Base-by-base conservation (phyloP, 2,888 invertebrate genomes). In the Ormyrus labotus region DNA sequence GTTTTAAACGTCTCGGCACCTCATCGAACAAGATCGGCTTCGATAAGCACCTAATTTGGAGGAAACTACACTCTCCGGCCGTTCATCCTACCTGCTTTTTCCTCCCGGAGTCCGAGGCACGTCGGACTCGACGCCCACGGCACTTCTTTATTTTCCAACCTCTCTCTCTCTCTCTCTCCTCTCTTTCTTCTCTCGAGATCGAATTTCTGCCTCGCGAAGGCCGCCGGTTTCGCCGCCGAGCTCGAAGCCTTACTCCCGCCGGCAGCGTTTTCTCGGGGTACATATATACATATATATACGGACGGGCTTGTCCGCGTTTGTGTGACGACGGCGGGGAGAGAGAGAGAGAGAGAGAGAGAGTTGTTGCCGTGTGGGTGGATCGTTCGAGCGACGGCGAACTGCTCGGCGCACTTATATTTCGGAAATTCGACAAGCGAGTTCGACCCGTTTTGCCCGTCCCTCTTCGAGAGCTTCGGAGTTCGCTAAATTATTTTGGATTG, bases 161-260 rank as follows among this genome's bases (percentile, higher is more conserved):
- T 19, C 68, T 11, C 68, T 9, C 11, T 10, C 58, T 47, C 47
- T 63, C 69, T 67, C 65, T 77, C 74, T 75, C 68, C 61, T 71
- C 57, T 67, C 34, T 5, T 74, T 34, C 13, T 64, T 64, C 67
- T 13, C 74, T 74, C 68, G 48, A 51, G 55, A 61, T 53, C 64
- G 47, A 63, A 63, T 64, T 71, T 58, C 58, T 45, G 13, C 55
- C 34, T 53, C 34, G 67, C 19, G 72, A 34, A 47, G 65, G 58
- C 10, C 73, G 47, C 10, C 50, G 55, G 5, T 45, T 34, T 68
- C 48, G 53, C 58, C 34, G 11, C 47, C 47, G 9, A 5, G 1
- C 8, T 19, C 13, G 63, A 64, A 73, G 71, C 71, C 71, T 50
- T 71, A 61, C 11, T 47, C 10, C 10, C 4, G 34, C 3, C 34